Conservation (phyloP, 2,888 invertebrate species). For the Stenodema calcarata region DNA sequence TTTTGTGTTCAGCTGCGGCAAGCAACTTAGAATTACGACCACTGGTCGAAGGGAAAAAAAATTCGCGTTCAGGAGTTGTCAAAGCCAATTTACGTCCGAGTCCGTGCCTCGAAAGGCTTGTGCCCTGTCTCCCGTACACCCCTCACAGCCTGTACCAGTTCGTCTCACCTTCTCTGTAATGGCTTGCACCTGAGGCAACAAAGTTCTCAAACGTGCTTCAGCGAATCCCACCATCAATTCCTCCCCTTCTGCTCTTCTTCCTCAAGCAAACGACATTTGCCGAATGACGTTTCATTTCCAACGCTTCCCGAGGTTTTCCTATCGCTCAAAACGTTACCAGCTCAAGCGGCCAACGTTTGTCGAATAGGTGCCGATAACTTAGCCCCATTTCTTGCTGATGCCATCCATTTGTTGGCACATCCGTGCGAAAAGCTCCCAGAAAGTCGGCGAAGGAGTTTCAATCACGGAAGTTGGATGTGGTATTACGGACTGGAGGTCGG, state of each 20-base stretch:
- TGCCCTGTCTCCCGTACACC: neutral
- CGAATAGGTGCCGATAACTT: constrained; percentile 3
- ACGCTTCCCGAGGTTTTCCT: neutral
- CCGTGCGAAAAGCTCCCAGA: neutral
- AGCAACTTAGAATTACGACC: constrained; percentile 17
- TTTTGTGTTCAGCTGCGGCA: constrained; percentile 27
- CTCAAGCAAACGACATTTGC: constrained; percentile 13
- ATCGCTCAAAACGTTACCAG: neutral
- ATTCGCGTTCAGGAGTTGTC: constrained; percentile 11
- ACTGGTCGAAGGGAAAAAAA: neutral
- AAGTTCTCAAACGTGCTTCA: constrained; percentile 44
- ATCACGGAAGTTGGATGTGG: neutral
- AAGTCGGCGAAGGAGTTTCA: neutral
- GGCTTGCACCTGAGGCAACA: constrained; percentile 46
- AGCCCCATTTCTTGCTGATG: neutral
- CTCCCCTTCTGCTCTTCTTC: neutral
- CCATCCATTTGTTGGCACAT: neutral
- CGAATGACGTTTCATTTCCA: constrained; percentile 31
- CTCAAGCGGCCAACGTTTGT: neutral
- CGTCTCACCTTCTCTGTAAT: constrained; percentile 25
- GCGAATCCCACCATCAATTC: neutral
- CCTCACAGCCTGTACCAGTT: neutral
- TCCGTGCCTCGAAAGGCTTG: constrained; percentile 8
- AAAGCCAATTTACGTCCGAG: constrained; percentile 32
- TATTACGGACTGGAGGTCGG: neutral